Conservation (phyloP, 2,797 vertebrate species). For the Thalassophryne amazonica region DNA sequence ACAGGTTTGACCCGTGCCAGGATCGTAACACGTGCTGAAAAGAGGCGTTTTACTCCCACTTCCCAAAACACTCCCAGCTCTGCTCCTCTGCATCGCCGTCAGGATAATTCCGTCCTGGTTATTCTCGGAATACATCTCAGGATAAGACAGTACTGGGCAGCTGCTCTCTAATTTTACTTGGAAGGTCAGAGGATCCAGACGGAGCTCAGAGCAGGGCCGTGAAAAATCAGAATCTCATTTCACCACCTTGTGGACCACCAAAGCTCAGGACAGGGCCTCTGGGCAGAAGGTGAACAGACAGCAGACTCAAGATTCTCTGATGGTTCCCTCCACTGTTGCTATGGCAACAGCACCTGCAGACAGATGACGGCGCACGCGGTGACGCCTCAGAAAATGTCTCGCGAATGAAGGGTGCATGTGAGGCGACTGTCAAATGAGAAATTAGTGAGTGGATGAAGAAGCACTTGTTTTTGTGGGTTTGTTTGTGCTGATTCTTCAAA, state of each 20-base stretch:
- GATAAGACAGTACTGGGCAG: slow-evolving; percentile 76
- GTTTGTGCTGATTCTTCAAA: background rate
- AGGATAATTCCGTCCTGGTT: slow-evolving; percentile 71
- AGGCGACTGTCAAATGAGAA: background rate
- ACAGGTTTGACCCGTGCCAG: slow-evolving; percentile 16
- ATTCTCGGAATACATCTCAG: slow-evolving; percentile 76
- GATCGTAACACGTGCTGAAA: slow-evolving; percentile 52
- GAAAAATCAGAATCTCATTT: slow-evolving; percentile 19
- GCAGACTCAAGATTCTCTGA: slow-evolving; percentile 28
- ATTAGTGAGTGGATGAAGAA: background rate
- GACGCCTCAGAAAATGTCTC: slow-evolving; percentile 10
- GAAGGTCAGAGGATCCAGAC: slow-evolving; percentile 50
- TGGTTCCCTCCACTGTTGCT: slow-evolving; percentile 46
- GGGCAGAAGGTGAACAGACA: slow-evolving; percentile 7
- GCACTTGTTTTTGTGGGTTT: background rate
- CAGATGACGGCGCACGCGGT: slow-evolving; percentile 2
- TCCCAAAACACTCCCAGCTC: slow-evolving; percentile 53
- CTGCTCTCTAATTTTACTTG: slow-evolving; percentile 80
- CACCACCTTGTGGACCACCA: background rate
- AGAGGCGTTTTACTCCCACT: slow-evolving; percentile 50
- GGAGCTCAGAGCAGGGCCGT: background rate
- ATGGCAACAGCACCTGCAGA: slow-evolving; percentile 55
- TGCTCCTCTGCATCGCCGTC: slow-evolving; percentile 44
- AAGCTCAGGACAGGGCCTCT: slow-evolving; percentile 40
- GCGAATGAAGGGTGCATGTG: background rate